phyloP scores from a whole-genome alignment of 2,888 invertebrate genomes.

The Rhagonycha fulva region DNA sequence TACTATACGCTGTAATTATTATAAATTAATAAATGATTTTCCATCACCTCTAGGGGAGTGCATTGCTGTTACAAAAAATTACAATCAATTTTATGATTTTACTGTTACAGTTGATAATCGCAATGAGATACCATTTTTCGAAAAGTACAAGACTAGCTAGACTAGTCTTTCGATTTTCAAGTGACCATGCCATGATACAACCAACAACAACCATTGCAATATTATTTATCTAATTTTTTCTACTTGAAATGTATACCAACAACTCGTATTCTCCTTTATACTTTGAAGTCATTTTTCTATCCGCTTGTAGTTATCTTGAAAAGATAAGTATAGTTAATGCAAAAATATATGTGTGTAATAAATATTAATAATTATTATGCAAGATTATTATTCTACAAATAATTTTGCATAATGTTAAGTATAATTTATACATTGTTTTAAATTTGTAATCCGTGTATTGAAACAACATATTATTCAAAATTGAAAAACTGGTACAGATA shows the following conservation, averaged over 20 bases:
- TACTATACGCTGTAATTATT: background rate
- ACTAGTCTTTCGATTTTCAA: background rate
- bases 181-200: background rate
- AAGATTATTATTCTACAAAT: background rate
- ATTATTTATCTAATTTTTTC: background rate
- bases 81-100: no score
- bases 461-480: no score
- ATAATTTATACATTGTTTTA: no score
- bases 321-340: background rate
- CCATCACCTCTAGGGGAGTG: background rate
- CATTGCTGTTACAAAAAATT: background rate
- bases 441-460: no score
- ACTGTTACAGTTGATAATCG: no score
- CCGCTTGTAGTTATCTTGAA: background rate
- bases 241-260: background rate
- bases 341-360: background rate
- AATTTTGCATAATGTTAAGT: background rate
- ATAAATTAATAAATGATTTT: background rate
- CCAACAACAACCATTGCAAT: background rate
- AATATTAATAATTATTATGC: background rate
- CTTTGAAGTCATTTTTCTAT: background rate
- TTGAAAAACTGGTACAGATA: no score
- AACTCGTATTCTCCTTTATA: background rate
- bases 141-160: background rate
- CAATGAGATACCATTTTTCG: background rate